A percentile compares a stretch with the other conserved stretches of the same genome.
Conservation (phyloP, 2,888 invertebrate species). For the Nipponacmea schrenckii region DNA sequence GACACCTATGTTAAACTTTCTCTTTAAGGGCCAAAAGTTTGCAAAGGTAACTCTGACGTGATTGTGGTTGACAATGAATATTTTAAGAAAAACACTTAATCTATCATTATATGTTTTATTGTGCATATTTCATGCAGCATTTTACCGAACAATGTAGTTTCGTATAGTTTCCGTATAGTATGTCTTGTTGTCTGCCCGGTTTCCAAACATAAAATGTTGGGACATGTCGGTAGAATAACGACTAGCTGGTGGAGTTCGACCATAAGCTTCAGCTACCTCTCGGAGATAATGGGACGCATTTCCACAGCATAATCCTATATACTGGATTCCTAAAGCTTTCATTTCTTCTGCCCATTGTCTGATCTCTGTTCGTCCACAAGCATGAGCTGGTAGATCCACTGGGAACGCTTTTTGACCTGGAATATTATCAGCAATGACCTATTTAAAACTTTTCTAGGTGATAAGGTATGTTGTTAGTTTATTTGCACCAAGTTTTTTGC, state of each 20-base stretch:
- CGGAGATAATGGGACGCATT: slow-evolving; percentile 46
- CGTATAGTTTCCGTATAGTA: neutral
- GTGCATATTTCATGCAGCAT: too few relatives aligned
- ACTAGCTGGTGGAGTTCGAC: slow-evolving; percentile 35
- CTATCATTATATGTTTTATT: too few relatives aligned
- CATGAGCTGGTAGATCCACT: slow-evolving; percentile 36
- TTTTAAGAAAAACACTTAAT: too few relatives aligned
- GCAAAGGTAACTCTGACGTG: too few relatives aligned
- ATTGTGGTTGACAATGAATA: too few relatives aligned
- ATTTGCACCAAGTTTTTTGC: too few relatives aligned
- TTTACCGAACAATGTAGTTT: neutral
- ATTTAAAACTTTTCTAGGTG: too few relatives aligned
- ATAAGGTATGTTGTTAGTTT: too few relatives aligned
- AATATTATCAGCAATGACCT: neutral
- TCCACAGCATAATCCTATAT: slow-evolving; percentile 56
- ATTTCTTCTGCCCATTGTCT: slow-evolving; percentile 40
- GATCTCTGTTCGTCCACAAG: slow-evolving; percentile 37
- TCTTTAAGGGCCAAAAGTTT: too few relatives aligned
- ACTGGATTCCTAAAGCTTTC: slow-evolving; percentile 42
- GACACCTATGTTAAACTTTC: too few relatives aligned
- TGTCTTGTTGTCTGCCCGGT: neutral
- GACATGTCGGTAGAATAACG: slow-evolving; percentile 34
- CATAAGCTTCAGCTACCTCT: slow-evolving; percentile 40
- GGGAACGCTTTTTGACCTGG: slow-evolving; percentile 44
- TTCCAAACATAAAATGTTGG: slow-evolving; percentile 28